Conservation (phyloP, 2,888 invertebrate species). For the Chloromyia formosa region DNA sequence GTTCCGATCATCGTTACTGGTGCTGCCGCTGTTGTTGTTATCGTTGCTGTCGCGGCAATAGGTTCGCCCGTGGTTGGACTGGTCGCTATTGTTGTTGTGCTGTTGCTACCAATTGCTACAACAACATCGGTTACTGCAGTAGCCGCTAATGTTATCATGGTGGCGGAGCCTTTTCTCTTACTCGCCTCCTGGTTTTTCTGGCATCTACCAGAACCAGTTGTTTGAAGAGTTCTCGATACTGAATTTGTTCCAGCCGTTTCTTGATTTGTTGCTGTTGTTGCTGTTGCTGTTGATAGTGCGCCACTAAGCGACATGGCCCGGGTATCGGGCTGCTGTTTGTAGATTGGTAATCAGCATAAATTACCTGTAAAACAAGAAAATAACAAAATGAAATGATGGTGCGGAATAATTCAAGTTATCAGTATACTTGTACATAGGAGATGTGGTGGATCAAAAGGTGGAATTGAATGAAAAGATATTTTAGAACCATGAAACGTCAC, state of each 20-base stretch:
- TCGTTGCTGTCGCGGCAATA: conserved; percentile 22
- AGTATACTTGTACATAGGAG: neutral
- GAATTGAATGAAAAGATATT: neutral
- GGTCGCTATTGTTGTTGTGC: conserved; percentile 29
- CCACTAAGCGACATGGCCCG: conserved; percentile 47
- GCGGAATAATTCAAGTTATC: too few species aligned
- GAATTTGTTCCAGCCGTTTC: conserved; percentile 13
- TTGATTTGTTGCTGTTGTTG: too few species aligned
- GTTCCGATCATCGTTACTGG: conserved; percentile 29
- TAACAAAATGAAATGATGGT: conserved; percentile 26
- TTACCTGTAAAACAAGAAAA: conserved; percentile 46
- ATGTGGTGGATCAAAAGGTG: neutral
- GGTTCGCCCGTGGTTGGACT: conserved; percentile 24
- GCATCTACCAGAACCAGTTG: conserved; percentile 32
- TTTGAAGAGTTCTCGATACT: neutral
- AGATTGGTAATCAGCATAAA: conserved; percentile 49
- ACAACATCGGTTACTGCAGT: conserved; percentile 34
- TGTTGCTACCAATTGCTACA: conserved; percentile 28
- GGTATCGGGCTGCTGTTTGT: conserved; percentile 11
- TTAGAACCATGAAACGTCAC: too few species aligned
- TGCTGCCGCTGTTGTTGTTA: conserved; percentile 34
- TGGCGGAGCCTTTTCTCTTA: conserved; percentile 36
- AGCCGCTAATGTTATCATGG: conserved; percentile 41
- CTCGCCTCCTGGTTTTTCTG: conserved; percentile 29
- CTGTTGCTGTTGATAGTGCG: conserved; percentile 28